These are phyloP conservation scores for Panthera tigris DNA, from an alignment of 2,113 vertebrate species.

Conservation along the genomic window DNA sequence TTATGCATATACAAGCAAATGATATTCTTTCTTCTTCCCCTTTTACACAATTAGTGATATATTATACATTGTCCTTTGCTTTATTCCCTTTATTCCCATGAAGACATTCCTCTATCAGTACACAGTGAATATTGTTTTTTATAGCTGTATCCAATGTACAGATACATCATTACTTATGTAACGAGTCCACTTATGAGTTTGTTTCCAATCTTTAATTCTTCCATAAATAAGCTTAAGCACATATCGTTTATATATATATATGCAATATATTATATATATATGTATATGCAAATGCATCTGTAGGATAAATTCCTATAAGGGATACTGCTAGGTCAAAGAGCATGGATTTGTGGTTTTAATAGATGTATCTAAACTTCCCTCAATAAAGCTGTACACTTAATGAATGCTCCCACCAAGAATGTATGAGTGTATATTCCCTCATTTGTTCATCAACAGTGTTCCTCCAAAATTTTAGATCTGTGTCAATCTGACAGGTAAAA, in stretches of 20 bases:
- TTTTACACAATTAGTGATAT: background rate
- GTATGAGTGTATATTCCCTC: background rate
- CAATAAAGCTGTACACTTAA: background rate
- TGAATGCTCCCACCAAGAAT: background rate
- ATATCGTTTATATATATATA: background rate
- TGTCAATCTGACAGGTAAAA: background rate
- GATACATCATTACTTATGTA: background rate
- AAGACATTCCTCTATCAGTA: background rate
- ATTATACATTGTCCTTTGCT: background rate
- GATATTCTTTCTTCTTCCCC: background rate
- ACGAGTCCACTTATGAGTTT: background rate
- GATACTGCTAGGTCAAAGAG: background rate
- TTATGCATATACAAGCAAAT: background rate
- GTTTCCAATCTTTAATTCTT: constrained; percentile 23
- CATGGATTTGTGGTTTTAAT: background rate
- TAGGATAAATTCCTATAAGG: background rate
- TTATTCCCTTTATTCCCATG: background rate
- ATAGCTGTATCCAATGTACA: background rate
- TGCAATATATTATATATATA: background rate
- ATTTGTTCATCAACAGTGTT: background rate
- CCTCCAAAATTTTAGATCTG: background rate
- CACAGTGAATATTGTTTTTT: background rate
- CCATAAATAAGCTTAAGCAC: background rate
- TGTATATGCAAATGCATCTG: background rate
- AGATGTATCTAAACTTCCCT: background rate